A percentile compares a stretch with the other conserved stretches of the same genome.
These are phyloP conservation scores for Clarias laeviceps DNA, from an alignment of 2,797 vertebrate species.

Conservation along the genomic window DNA sequence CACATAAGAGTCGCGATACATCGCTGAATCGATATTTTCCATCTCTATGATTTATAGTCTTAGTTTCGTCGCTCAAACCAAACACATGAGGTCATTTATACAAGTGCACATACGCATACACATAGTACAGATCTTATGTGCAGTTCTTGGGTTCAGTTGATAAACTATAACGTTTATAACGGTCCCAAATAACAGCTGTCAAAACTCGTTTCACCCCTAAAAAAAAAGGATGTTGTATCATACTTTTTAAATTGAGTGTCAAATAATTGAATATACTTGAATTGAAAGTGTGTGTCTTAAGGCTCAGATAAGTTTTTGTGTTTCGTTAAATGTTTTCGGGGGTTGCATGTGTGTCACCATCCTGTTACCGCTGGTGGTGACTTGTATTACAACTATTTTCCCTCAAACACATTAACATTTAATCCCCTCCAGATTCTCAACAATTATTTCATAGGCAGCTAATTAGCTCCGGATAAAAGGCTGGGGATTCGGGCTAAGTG, in stretches of 20 bases:
- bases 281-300: neutral
- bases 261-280: neutral
- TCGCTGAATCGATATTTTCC: too few relatives aligned
- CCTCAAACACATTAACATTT: constrained; percentile 76
- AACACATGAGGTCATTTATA: neutral
- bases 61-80: neutral
- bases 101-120: neutral
- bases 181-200: neutral
- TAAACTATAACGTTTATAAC: neutral
- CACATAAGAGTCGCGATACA: too few relatives aligned
- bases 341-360: constrained; percentile 59
- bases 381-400: constrained; percentile 75
- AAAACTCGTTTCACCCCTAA: neutral
- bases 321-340: constrained; percentile 66
- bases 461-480: constrained; percentile 77
- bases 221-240: neutral
- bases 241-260: neutral
- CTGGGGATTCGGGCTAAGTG: constrained; percentile 74
- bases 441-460: constrained; percentile 80
- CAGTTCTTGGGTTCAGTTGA: neutral
- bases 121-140: neutral
- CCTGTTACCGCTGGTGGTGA: constrained; percentile 58
- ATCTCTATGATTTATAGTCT: neutral
- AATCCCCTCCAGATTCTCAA: constrained; percentile 74
- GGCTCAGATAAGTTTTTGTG: constrained; percentile 49